A percentile compares a stretch with the other conserved stretches of the same genome.
These are phyloP conservation scores for Elephas maximus DNA, from an alignment of 2,113 vertebrate species.

Conservation along the genomic window DNA sequence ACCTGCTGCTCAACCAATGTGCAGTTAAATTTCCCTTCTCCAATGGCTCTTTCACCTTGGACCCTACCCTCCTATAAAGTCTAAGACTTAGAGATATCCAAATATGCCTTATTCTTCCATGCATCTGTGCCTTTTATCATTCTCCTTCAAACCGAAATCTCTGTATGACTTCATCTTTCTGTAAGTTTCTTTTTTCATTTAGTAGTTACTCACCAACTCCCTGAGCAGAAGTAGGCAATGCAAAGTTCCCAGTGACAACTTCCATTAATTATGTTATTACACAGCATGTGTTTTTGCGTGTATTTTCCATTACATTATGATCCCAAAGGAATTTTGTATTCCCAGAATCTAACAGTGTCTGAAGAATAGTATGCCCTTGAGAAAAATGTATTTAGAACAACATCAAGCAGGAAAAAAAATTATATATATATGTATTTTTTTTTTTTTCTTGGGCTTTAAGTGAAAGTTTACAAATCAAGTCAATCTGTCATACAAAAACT, in stretches of 20 bases:
- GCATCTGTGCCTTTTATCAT: background rate
- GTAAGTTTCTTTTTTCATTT: background rate
- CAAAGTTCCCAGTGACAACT: background rate
- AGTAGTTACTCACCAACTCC: background rate
- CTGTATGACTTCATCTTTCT: background rate
- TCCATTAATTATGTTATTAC: background rate
- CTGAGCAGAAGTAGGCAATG: background rate
- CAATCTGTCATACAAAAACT: too few relatives aligned
- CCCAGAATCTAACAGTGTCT: background rate
- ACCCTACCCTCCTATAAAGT: background rate
- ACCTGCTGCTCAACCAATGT: background rate
- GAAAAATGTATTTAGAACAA: background rate
- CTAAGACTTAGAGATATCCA: background rate
- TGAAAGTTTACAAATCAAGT: too few relatives aligned
- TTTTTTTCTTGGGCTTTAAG: too few relatives aligned
- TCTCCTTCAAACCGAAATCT: background rate
- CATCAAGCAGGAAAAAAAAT: background rate
- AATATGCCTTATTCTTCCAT: background rate
- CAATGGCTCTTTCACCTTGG: background rate
- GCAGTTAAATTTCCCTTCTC: background rate
- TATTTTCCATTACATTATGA: background rate
- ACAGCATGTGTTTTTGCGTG: background rate
- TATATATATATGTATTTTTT: too few relatives aligned
- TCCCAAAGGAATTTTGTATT: background rate
- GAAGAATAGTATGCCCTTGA: background rate